Evolutionary conservation across 1,140 invertebrate genomes (phyloP), one percentile per base, ranked within the genome.

Genomic region (Hermatobates lingyangjiaoensis): DNA sequence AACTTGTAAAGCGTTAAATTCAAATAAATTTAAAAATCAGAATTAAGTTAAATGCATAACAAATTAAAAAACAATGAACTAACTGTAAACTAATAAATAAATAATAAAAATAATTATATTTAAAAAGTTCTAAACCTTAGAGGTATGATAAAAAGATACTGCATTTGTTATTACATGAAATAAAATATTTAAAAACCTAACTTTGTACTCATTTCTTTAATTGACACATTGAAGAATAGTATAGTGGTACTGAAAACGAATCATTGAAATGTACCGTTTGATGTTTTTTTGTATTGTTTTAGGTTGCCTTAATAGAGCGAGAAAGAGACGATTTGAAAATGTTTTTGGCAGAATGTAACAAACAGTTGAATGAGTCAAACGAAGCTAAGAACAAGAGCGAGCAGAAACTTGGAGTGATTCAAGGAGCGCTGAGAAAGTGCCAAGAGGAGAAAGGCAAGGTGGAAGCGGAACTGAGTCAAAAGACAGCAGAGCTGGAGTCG

Each of bases 371-470:
- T 45, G 83, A 86, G 56, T 71, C 74, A 2, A 72, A 72, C 38
- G 83, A 86, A 5, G 71, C 67, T 58, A 76, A 81, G 52, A 72
- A 68, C 40, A 81, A 81, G 57, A 74, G 74, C 15, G 82, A 86
- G 48, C 68, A 68, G 10, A 83, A 83, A 65, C 59, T 84, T 18
- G 76, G 71, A 15, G 38, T 28, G 0, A 46, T 21, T 2, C 20
- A 42, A n/a, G 34, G 12, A 18, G 50, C 27, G 12, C 15, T 46
- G 5, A 26, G 50, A 3, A 46, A 51, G 34, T 12, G 26, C 18
- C 80, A 85, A 57, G 84, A 89, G 54, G 84, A 87, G 60, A 86
- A 83, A 60, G 72, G 74, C 38, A 70, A 73, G 27, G 57, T 87
- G 27, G 82, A 85, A 61, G 69, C 75, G 1, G 75, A 78, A 53